Evolutionary conservation across 1,140 invertebrate species (phyloP).

Genomic region (Aricia agestis): DNA sequence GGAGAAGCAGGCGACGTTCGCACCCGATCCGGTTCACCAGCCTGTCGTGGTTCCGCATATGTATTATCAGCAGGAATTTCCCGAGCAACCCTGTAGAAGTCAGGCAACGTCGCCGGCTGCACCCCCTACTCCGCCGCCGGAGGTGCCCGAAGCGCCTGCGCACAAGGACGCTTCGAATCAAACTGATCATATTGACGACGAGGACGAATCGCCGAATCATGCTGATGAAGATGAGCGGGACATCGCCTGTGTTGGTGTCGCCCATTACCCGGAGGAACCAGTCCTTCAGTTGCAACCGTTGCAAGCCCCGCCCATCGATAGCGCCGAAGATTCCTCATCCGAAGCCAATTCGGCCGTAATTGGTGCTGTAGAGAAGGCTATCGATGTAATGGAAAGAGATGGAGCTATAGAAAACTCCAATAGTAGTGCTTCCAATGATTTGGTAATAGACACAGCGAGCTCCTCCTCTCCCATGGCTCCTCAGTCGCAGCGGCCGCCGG

Average conservation of each 20-base stretch:
- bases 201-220: constrained; percentile 67
- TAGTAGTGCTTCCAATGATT: constrained; percentile 54
- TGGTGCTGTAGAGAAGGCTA: constrained; percentile 60
- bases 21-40: constrained; percentile 79
- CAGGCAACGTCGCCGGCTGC: constrained; percentile 76
- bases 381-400: constrained; percentile 65
- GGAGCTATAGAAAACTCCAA: constrained; percentile 55
- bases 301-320: constrained; percentile 48
- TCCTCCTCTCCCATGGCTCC: constrained; percentile 40
- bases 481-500: constrained; percentile 46
- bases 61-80: constrained; percentile 73
- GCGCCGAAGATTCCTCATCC: constrained; percentile 58
- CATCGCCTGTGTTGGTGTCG: constrained; percentile 65
- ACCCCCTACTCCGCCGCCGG: constrained; percentile 79
- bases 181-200: constrained; percentile 81
- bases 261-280: constrained; percentile 58
- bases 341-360: constrained; percentile 47
- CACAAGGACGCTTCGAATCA: constrained; percentile 89
- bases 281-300: constrained; percentile 41
- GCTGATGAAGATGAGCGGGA: constrained; percentile 75
- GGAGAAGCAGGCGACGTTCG: constrained; percentile 60
- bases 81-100: constrained; percentile 69
- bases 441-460: constrained; percentile 60
- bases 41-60: constrained; percentile 75
- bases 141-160: constrained; percentile 71